Conservation (phyloP, 2,797 vertebrate species). For the Melanotaenia nigrans region DNA sequence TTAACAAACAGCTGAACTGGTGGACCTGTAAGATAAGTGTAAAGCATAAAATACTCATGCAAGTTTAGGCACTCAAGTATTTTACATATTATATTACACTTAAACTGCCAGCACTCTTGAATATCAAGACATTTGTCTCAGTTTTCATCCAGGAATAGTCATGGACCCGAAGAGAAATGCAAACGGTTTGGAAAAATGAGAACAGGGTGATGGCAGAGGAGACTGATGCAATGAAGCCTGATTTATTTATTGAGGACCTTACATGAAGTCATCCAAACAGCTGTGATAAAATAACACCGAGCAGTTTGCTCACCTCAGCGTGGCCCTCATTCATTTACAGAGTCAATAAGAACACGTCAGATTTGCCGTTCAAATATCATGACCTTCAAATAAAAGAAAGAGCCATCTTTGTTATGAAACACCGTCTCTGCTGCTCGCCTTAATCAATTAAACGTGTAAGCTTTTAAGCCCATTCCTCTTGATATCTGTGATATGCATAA, state of each 20-base stretch:
- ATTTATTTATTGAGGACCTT: not conserved
- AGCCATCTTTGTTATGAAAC: constrained; percentile 40
- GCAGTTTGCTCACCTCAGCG: constrained; percentile 14
- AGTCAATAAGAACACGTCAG: constrained; percentile 53
- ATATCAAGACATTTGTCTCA: no score
- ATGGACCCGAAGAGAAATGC: not conserved
- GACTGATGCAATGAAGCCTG: not conserved
- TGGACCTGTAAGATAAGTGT: no score
- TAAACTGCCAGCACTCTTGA: no score
- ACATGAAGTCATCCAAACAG: no score
- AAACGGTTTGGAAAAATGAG: not conserved
- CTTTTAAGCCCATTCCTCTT: constrained; percentile 69
- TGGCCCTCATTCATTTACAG: constrained; percentile 32
- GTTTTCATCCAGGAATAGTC: not conserved
- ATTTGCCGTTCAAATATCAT: constrained; percentile 48
- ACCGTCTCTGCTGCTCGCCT: constrained; percentile 34
- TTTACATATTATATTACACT: no score
- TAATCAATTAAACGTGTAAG: constrained; percentile 73
- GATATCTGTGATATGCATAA: constrained; percentile 70
- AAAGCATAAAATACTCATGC: no score
- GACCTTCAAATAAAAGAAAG: constrained; percentile 60
- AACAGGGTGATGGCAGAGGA: not conserved
- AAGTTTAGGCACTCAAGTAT: no score
- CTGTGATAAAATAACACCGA: not conserved
- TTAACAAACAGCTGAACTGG: no score